Evolutionary conservation across 53 echinoderm and acorn worm species (phyloP).

Genomic region (Echinometra lucunter): DNA sequence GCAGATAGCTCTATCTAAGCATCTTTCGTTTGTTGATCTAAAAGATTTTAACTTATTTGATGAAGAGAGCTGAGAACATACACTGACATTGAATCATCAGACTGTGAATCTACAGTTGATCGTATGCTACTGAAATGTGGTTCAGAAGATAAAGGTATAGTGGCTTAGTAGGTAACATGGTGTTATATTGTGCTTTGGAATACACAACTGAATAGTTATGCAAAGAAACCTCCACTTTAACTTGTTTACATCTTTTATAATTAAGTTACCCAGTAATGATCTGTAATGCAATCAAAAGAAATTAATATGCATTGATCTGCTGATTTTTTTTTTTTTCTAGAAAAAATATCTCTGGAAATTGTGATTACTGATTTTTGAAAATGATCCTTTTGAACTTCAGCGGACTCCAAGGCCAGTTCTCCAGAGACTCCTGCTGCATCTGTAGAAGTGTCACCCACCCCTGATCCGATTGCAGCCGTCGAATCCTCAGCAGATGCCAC

Average conservation of each 20-base stretch:
- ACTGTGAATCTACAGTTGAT: background rate
- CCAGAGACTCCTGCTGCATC: slow-evolving; percentile 34
- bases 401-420: slow-evolving; percentile 47
- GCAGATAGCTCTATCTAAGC: background rate
- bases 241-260: too few relatives aligned
- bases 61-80: background rate
- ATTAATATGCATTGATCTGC: too few relatives aligned
- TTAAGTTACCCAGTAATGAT: too few relatives aligned
- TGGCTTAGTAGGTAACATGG: background rate
- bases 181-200: background rate
- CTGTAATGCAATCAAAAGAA: too few relatives aligned
- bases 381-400: background rate
- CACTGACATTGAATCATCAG: background rate
- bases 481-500: slow-evolving; percentile 55
- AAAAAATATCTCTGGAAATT: background rate
- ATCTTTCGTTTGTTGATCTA: background rate
- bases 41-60: background rate
- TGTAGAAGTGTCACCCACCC: slow-evolving; percentile 19
- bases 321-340: background rate
- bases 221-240: too few relatives aligned
- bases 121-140: background rate
- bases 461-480: background rate
- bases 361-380: background rate
- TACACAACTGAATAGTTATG: too few relatives aligned
- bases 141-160: background rate